These are phyloP conservation scores for Nanger granti DNA, from an alignment of 2,113 vertebrate genomes.

Conservation along the genomic window DNA sequence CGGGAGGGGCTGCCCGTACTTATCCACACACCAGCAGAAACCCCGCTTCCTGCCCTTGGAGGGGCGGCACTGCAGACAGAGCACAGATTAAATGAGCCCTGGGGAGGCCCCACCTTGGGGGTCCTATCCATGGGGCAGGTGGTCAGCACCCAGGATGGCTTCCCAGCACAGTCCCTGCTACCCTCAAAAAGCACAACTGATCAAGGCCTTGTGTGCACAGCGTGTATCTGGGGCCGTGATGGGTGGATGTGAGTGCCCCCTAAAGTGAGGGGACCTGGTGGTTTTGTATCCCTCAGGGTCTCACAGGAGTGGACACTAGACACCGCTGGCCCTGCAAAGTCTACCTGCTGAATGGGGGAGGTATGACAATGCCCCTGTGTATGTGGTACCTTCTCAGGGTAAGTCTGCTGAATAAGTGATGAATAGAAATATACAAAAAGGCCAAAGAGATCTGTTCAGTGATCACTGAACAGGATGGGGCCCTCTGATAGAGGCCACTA, in stretches of 20 bases:
- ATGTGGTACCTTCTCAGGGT: rapidly evolving
- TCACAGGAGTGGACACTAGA: rapidly evolving
- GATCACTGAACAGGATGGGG: not conserved
- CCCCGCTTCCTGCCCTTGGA: conserved; percentile 94
- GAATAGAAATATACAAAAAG: not conserved
- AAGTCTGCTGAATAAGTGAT: not conserved
- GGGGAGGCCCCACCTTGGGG: not conserved
- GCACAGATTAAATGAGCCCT: not conserved
- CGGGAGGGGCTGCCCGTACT: conserved; percentile 90
- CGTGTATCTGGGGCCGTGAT: rapidly evolving
- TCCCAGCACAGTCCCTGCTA: rapidly evolving
- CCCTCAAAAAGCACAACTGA: no score
- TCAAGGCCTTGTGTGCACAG: not conserved
- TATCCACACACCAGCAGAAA: conserved; percentile 97
- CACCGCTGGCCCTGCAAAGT: not conserved
- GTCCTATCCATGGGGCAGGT: rapidly evolving
- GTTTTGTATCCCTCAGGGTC: not conserved
- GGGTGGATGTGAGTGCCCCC: not conserved
- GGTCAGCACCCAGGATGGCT: no score
- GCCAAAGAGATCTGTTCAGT: not conserved
- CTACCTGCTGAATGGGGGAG: not conserved
- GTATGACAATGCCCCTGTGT: rapidly evolving
- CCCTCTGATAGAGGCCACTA: rapidly evolving
- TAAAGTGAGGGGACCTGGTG: rapidly evolving
- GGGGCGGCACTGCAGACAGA: conserved; percentile 87